Percentiles rank a stretch among this genome's conserved stretches.
Evolutionary conservation across 1,140 invertebrate genomes (phyloP).

Genomic region (Drosophila neocordata): DNA sequence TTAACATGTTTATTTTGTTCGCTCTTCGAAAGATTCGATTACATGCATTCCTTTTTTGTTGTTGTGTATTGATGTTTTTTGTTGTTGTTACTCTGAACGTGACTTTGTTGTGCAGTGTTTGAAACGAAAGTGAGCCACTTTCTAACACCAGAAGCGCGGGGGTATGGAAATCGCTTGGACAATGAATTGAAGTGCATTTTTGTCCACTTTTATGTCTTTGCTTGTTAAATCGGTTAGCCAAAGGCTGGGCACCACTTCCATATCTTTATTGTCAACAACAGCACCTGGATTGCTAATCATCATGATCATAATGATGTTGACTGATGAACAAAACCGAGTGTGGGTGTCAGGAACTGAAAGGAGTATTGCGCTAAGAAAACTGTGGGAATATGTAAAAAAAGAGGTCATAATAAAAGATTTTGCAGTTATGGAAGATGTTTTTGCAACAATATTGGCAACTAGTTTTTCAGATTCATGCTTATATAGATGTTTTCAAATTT

Average conservation of each 20-base stretch:
- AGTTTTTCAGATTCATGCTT: background rate
- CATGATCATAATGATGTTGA: background rate
- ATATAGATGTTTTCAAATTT: background rate
- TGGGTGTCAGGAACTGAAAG: constrained; percentile 6
- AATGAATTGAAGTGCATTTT: constrained; percentile 45
- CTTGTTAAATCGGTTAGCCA: constrained; percentile 44
- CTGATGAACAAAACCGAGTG: background rate
- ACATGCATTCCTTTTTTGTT: constrained; percentile 64
- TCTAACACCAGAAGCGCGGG: constrained; percentile 49
- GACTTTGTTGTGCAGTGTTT: constrained; percentile 65
- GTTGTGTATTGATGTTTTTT: constrained; percentile 20
- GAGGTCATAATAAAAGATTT: background rate
- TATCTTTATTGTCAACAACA: constrained; percentile 16
- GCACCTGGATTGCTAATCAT: constrained; percentile 24
- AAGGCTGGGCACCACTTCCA: constrained; percentile 13
- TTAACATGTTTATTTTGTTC: constrained; percentile 78
- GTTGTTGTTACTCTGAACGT: constrained; percentile 38
- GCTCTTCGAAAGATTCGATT: constrained; percentile 74
- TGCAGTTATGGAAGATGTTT: background rate
- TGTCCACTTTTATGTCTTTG: constrained; percentile 55
- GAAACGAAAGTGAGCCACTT: constrained; percentile 71
- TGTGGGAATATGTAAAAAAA: constrained; percentile 1
- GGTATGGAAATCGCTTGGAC: constrained; percentile 7
- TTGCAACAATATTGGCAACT: constrained; percentile 1
- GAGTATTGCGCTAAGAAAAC: background rate